These are phyloP conservation scores for Acyrthosiphon pisum DNA, from an alignment of 1,140 invertebrate species.

Conservation along the genomic window DNA sequence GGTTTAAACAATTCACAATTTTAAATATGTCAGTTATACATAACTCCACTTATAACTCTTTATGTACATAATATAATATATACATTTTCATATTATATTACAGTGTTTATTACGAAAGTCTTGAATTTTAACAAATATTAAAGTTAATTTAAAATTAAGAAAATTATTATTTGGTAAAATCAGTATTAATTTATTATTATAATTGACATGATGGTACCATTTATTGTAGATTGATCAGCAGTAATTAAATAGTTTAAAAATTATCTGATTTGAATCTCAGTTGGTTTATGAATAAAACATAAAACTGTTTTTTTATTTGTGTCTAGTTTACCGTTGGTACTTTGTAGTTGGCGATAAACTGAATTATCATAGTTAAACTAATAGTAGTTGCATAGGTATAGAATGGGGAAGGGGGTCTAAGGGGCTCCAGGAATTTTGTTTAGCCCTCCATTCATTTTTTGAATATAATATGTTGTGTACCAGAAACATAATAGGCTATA, in stretches of 20 bases:
- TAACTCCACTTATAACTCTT: background rate
- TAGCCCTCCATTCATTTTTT: too few relatives aligned
- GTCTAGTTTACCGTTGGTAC: too few relatives aligned
- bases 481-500: too few relatives aligned
- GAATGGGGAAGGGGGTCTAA: too few relatives aligned
- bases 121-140: background rate
- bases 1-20: background rate
- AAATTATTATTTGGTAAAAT: background rate
- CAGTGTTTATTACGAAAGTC: background rate
- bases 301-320: background rate
- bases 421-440: too few relatives aligned
- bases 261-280: background rate
- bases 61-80: conserved; percentile 11
- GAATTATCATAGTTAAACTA: too few relatives aligned
- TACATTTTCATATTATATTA: background rate
- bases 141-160: background rate
- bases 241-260: background rate
- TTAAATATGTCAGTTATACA: background rate
- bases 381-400: too few relatives aligned
- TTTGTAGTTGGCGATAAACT: too few relatives aligned
- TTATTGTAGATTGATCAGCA: background rate
- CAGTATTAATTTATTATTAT: background rate
- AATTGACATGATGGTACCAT: background rate
- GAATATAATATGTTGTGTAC: too few relatives aligned
- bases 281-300: background rate